Conservation (phyloP, 1,140 invertebrate genomes). For the Drosophila varians region DNA sequence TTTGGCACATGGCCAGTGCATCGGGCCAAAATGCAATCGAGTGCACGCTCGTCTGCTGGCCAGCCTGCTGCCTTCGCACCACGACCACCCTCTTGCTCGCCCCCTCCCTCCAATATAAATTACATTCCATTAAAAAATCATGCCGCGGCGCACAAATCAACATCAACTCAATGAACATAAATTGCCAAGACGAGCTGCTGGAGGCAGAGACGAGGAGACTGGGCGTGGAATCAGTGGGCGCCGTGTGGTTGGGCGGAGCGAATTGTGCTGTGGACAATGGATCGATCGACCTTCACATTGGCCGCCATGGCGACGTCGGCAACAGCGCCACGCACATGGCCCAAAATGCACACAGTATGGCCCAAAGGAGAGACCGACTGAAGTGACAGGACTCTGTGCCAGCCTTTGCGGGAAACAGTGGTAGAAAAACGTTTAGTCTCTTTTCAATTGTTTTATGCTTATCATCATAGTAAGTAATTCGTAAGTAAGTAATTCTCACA, state of each 20-base stretch:
- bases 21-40: slow-evolving; percentile 68
- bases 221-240: background rate
- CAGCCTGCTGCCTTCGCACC: background rate
- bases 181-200: slow-evolving; percentile 44
- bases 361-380: background rate
- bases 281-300: slow-evolving; percentile 79
- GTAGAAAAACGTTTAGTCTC: background rate
- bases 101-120: slow-evolving; percentile 53
- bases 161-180: slow-evolving; percentile 79
- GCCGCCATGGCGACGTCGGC: slow-evolving; percentile 56
- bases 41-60: slow-evolving; percentile 51
- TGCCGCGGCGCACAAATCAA: slow-evolving; percentile 74
- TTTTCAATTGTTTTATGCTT: too few species aligned
- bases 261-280: slow-evolving; percentile 25
- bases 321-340: slow-evolving; percentile 56
- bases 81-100: background rate
- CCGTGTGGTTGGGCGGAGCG: slow-evolving; percentile 7
- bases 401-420: slow-evolving; percentile 10
- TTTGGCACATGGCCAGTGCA: slow-evolving; percentile 65
- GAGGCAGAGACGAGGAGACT: background rate
- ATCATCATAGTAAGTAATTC: too few species aligned
- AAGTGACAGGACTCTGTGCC: slow-evolving; percentile 49
- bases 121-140: slow-evolving; percentile 79
- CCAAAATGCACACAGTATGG: slow-evolving; percentile 41
- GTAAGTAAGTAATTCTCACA: too few species aligned